Percentiles rank a stretch among this genome's conserved stretches.
These are phyloP conservation scores for Hyles lineata DNA, from an alignment of 2,888 invertebrate genomes.

Conservation along the genomic window DNA sequence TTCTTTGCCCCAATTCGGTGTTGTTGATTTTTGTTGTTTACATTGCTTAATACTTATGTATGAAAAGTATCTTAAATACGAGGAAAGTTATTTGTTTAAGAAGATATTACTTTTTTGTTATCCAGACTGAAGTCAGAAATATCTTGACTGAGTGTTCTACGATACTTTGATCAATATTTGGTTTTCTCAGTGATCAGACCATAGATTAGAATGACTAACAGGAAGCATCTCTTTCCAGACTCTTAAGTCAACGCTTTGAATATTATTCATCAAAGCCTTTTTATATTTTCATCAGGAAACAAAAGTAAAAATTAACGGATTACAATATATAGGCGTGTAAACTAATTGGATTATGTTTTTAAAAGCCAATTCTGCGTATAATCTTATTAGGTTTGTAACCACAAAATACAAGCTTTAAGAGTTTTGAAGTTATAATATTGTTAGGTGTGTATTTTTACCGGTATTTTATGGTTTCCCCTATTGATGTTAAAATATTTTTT, in stretches of 20 bases:
- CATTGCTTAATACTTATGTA: background rate
- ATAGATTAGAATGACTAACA: too few species aligned
- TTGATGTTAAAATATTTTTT: background rate
- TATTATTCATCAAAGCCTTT: too few species aligned
- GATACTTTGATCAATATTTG: too few species aligned
- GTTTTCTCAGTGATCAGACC: too few species aligned
- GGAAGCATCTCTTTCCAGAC: too few species aligned
- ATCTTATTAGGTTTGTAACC: conserved; percentile 1
- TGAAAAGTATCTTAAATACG: too few species aligned
- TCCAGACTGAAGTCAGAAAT: too few species aligned
- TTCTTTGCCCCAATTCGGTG: background rate
- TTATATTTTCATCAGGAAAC: background rate
- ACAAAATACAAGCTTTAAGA: conserved; percentile 9
- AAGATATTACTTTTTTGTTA: background rate
- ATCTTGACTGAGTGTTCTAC: too few species aligned
- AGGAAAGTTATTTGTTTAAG: background rate
- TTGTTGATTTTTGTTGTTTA: background rate
- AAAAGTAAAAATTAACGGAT: background rate
- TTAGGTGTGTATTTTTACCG: background rate
- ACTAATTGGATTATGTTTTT: conserved; percentile 5
- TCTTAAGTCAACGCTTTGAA: too few species aligned
- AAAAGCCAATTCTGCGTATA: background rate
- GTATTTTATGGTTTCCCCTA: background rate
- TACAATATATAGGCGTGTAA: background rate
- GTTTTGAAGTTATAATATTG: background rate